Conservation (phyloP, 2,113 vertebrate genomes). For the Poecile atricapillus region DNA sequence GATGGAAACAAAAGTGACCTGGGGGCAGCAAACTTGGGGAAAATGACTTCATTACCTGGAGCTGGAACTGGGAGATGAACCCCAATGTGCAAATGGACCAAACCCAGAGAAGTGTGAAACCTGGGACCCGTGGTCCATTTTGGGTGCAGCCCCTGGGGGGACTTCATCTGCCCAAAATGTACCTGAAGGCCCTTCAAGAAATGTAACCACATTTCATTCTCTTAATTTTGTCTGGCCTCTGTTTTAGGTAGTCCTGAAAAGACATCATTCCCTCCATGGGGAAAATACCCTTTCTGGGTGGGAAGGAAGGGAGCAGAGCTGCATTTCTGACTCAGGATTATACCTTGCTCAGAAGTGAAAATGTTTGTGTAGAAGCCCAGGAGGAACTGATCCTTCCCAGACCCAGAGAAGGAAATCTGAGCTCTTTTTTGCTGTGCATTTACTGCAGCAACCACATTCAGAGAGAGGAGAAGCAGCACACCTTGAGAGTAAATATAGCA, state of each 20-base stretch:
- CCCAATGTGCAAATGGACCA: background rate
- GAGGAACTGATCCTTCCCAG: background rate
- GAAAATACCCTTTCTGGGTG: accelerated
- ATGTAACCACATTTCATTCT: background rate
- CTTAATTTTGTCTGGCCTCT: background rate
- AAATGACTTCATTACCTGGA: background rate
- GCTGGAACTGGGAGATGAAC: background rate
- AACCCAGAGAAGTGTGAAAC: background rate
- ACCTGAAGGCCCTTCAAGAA: background rate
- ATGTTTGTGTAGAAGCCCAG: background rate
- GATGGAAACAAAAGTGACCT: background rate
- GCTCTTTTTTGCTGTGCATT: background rate
- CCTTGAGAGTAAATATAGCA: background rate
- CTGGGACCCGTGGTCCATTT: accelerated
- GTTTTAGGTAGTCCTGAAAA: background rate
- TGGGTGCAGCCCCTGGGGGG: background rate
- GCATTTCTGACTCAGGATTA: background rate
- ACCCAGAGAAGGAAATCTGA: background rate
- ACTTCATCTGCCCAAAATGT: background rate
- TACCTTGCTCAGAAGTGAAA: background rate
- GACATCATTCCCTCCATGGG: background rate
- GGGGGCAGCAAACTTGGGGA: background rate
- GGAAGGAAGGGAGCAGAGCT: background rate
- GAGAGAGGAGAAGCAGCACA: background rate
- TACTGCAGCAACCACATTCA: background rate